phyloP scores from a whole-genome alignment of 2,113 vertebrate species.

The Coryphaenoides rupestris region DNA sequence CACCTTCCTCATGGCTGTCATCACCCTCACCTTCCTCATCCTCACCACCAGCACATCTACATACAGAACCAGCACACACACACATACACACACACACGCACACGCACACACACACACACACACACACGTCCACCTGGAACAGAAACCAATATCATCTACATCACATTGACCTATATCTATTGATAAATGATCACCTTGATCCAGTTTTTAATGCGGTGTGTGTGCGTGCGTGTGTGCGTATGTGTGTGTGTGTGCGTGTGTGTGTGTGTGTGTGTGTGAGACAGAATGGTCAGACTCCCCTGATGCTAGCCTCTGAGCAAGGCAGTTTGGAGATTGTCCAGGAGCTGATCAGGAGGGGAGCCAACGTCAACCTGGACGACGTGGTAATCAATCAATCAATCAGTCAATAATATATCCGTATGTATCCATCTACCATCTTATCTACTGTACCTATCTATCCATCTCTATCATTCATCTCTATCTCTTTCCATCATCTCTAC shows the following conservation, averaged over 20 bases:
- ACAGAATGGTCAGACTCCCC: conserved; percentile 92
- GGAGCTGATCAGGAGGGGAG: conserved; percentile 90
- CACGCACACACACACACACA: no score
- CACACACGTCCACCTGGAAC: no score
- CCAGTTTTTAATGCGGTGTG: background rate
- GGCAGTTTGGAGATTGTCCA: conserved; percentile 94
- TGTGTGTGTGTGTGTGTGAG: background rate
- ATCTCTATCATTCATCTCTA: background rate
- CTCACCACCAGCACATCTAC: background rate
- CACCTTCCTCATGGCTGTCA: background rate
- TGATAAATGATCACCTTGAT: background rate
- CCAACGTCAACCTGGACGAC: conserved; percentile 95
- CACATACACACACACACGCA: no score
- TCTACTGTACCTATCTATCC: background rate
- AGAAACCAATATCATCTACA: no score
- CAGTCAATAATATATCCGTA: no score
- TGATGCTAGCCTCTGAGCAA: conserved; percentile 96
- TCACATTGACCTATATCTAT: background rate
- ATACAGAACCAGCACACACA: no score
- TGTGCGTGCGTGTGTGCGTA: no score
- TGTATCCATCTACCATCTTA: no score
- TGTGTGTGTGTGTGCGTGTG: no score
- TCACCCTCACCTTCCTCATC: background rate
- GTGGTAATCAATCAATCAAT: conserved; percentile 69
- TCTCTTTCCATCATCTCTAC: background rate